These are phyloP conservation scores for Dicranocentrus wangi DNA, from an alignment of 2,888 invertebrate species.

Conservation along the genomic window DNA sequence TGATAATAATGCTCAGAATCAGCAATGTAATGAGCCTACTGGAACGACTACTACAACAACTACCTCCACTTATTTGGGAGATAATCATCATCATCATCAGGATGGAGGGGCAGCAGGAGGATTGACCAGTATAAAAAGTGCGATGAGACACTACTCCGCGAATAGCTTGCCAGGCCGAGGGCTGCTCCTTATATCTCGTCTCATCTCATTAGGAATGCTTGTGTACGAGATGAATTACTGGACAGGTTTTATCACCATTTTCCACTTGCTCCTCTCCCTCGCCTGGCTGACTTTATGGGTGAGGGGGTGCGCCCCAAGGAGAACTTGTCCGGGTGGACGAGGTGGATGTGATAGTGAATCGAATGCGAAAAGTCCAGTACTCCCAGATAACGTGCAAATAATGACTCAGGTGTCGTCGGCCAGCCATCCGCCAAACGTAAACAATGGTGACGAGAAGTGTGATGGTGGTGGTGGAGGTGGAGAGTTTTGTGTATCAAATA, in stretches of 20 bases:
- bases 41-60: slow-evolving; percentile 54
- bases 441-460: slow-evolving; percentile 40
- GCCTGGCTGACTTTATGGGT: slow-evolving; percentile 65
- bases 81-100: slow-evolving; percentile 14
- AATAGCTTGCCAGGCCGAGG: slow-evolving; percentile 64
- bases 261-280: slow-evolving; percentile 67
- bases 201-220: slow-evolving; percentile 70
- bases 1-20: slow-evolving; percentile 42
- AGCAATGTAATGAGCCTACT: too few species aligned
- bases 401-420: neutral
- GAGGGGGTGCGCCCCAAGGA: neutral
- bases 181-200: slow-evolving; percentile 67
- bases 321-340: neutral
- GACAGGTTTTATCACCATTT: slow-evolving; percentile 67
- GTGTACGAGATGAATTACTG: slow-evolving; percentile 69
- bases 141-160: slow-evolving; percentile 47
- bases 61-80: slow-evolving; percentile 24
- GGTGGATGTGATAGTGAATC: neutral
- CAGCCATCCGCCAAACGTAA: slow-evolving; percentile 27
- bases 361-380: too few species aligned
- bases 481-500: neutral
- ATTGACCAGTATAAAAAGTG: slow-evolving; percentile 32
- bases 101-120: slow-evolving; percentile 12
- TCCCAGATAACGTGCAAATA: too few species aligned
- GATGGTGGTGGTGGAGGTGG: slow-evolving; percentile 28